phyloP scores from a whole-genome alignment of 2,113 vertebrate genomes.

The Sterrhoptilus dennistouni region DNA sequence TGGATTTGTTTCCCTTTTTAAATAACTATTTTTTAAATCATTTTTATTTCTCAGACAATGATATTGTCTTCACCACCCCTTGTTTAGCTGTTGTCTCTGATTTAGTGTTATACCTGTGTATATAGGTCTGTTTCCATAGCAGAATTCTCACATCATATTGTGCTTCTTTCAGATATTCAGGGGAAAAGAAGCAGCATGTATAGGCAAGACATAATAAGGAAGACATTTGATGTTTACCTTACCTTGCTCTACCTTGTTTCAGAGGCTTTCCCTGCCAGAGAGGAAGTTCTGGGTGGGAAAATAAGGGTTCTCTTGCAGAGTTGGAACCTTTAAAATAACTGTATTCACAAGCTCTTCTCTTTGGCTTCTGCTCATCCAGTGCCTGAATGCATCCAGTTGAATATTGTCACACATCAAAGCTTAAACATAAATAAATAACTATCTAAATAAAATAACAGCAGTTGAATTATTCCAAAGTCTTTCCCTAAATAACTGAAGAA shows the following conservation, averaged over 20 bases:
- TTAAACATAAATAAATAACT: background rate
- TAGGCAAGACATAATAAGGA: background rate
- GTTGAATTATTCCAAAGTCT: background rate
- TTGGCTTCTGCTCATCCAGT: background rate
- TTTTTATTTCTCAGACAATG: background rate
- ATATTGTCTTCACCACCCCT: background rate
- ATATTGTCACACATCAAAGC: background rate
- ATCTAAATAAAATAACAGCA: background rate
- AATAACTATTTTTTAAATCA: background rate
- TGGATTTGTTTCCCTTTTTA: background rate
- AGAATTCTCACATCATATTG: background rate
- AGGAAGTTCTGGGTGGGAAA: background rate
- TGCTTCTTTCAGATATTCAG: background rate
- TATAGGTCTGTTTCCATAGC: background rate
- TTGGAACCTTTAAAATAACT: background rate
- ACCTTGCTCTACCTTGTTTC: background rate
- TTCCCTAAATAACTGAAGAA: background rate
- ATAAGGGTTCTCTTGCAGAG: background rate
- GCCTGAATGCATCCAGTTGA: background rate
- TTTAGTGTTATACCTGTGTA: background rate
- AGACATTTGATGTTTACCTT: background rate
- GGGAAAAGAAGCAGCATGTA: background rate
- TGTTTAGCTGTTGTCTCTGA: background rate
- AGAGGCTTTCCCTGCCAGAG: background rate
- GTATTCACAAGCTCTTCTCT: background rate